A percentile compares a stretch with the other conserved stretches of the same genome.
These are phyloP conservation scores for Baronia brevicornis DNA, from an alignment of 2,888 invertebrate species.

Conservation along the genomic window DNA sequence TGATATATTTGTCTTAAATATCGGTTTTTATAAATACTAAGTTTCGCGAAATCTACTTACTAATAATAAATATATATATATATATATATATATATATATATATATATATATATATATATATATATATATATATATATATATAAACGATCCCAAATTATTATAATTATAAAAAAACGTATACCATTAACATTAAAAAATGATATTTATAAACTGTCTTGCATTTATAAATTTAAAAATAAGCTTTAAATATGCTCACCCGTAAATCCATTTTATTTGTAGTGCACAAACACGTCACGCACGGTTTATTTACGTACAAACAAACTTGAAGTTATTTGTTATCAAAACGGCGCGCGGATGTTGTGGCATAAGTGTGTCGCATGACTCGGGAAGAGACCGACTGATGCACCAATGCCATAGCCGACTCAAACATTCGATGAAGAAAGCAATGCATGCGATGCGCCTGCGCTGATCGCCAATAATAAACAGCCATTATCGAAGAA, in stretches of 20 bases:
- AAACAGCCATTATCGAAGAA: constrained; percentile 10
- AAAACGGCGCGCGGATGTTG: constrained; percentile 1
- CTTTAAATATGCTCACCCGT: constrained; percentile 40
- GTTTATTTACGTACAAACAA: constrained; percentile 15
- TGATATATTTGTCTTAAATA: too few relatives aligned
- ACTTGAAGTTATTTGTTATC: too few relatives aligned
- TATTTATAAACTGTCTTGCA: too few relatives aligned
- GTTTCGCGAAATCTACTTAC: too few relatives aligned
- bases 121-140: too few relatives aligned
- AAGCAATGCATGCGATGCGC: constrained; percentile 7
- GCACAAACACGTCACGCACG: constrained; percentile 34
- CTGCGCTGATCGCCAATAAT: background rate
- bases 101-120: background rate
- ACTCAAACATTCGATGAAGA: constrained; percentile 8
- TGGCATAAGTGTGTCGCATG: constrained; percentile 8
- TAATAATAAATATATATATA: too few relatives aligned
- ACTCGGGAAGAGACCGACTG: constrained; percentile 13
- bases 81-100: constrained; percentile 1
- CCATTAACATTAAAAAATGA: too few relatives aligned
- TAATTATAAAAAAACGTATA: too few relatives aligned
- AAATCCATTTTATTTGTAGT: constrained; percentile 50
- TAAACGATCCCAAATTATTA: too few relatives aligned
- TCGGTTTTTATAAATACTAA: too few relatives aligned
- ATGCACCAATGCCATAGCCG: constrained; percentile 4
- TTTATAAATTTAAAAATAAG: too few relatives aligned